Evolutionary conservation across 2,888 invertebrate species (phyloP).

Genomic region (Andrena fulva): DNA sequence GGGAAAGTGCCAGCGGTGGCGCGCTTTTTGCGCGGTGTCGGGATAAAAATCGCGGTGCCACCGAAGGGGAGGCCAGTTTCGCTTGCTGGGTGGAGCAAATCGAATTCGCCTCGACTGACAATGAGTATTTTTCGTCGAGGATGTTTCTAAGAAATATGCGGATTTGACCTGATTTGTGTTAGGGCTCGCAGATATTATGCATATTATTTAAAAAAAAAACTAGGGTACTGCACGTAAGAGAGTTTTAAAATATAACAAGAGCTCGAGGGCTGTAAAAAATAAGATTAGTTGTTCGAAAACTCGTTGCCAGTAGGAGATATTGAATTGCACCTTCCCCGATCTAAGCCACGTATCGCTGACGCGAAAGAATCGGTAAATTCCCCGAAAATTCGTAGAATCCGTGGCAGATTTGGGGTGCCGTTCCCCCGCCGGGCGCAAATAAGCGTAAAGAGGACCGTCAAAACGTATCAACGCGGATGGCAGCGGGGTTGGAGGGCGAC

Average conservation of each 20-base stretch:
- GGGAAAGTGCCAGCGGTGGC: constrained; percentile 34
- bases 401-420: constrained; percentile 4
- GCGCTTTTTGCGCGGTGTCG: constrained; percentile 5
- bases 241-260: too few relatives aligned
- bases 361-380: not conserved
- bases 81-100: not conserved
- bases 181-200: too few relatives aligned
- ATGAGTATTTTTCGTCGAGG: too few relatives aligned
- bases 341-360: not conserved
- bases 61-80: constrained; percentile 6
- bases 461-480: constrained; percentile 19
- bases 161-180: too few relatives aligned
- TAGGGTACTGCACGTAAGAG: too few relatives aligned
- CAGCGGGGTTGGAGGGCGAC: not conserved
- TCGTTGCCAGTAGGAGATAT: too few relatives aligned
- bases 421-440: constrained; percentile 13
- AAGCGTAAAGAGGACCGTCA: constrained; percentile 25
- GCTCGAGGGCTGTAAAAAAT: too few relatives aligned
- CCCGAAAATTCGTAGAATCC: not conserved
- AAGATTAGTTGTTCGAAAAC: too few relatives aligned
- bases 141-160: too few relatives aligned
- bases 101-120: too few relatives aligned
- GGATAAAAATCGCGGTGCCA: constrained; percentile 25
- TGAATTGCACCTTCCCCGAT: not conserved
- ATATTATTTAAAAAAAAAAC: too few relatives aligned